Evolutionary conservation across 2,113 vertebrate species (phyloP).

Genomic region (Pleuronectes platessa): DNA sequence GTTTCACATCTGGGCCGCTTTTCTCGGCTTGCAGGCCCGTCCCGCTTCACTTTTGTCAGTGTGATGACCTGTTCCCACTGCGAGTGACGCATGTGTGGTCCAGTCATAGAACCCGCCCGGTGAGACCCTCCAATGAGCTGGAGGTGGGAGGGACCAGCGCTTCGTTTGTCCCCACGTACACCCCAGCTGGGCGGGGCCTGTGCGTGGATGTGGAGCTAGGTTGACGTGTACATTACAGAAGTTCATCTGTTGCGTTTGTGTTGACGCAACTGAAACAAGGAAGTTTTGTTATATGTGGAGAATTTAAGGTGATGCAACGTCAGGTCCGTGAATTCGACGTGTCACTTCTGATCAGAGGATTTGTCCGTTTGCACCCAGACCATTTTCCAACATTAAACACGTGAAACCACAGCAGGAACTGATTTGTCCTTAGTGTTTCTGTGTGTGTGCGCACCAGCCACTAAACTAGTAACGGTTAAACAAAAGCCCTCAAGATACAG

Average conservation of each 20-base stretch:
- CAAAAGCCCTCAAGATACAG: no score
- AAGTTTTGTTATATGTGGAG: conserved; percentile 27
- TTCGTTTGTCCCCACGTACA: conserved; percentile 39
- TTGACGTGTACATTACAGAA: conserved; percentile 83
- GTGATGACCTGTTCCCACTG: conserved; percentile 26
- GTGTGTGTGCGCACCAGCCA: neutral
- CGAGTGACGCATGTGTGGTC: conserved; percentile 41
- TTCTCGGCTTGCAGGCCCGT: conserved; percentile 30
- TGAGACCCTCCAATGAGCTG: conserved; percentile 48
- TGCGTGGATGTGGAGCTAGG: conserved; percentile 60
- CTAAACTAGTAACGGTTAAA: neutral
- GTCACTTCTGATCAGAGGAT: conserved; percentile 17
- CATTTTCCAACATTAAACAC: conserved; percentile 15
- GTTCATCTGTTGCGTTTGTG: conserved; percentile 32
- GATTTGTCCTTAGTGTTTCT: neutral
- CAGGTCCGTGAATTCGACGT: conserved; percentile 23
- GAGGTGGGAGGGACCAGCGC: conserved; percentile 39
- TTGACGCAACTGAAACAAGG: conserved; percentile 29
- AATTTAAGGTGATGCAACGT: conserved; percentile 19
- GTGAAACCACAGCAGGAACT: neutral
- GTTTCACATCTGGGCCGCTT: neutral
- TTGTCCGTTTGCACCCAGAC: neutral
- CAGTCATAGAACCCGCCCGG: conserved; percentile 41
- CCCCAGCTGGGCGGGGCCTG: conserved; percentile 59
- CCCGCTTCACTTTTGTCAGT: conserved; percentile 37